These are phyloP conservation scores for Manduca sexta DNA, from an alignment of 1,140 invertebrate genomes.

Conservation along the genomic window DNA sequence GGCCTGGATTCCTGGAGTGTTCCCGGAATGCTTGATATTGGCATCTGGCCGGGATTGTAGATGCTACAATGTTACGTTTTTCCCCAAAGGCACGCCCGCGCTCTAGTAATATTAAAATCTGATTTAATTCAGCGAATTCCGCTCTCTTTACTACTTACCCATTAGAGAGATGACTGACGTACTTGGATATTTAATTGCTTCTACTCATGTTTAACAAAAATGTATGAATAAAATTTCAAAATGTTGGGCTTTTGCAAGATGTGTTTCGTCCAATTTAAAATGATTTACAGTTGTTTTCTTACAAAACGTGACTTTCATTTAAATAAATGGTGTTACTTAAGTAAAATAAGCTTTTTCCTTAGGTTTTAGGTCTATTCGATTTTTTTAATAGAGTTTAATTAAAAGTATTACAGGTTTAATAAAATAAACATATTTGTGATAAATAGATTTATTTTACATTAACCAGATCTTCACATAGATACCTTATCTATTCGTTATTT, in stretches of 20 bases:
- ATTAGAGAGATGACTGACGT: too few relatives aligned
- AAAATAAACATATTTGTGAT: conserved; percentile 33
- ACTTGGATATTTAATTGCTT: neutral
- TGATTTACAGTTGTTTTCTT: too few relatives aligned
- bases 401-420: too few relatives aligned
- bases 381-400: too few relatives aligned
- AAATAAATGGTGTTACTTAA: too few relatives aligned
- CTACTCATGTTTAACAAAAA: neutral
- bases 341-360: too few relatives aligned
- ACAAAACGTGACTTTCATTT: too few relatives aligned
- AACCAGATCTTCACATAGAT: conserved; percentile 55
- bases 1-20: conserved; percentile 6
- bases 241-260: too few relatives aligned
- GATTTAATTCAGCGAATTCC: neutral
- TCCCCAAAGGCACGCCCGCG: neutral
- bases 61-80: conserved; percentile 2
- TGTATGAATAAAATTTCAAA: too few relatives aligned
- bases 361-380: too few relatives aligned
- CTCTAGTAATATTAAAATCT: conserved; percentile 14
- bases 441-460: conserved; percentile 59
- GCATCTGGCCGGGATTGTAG: conserved; percentile 23
- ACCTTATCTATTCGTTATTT: conserved; percentile 38
- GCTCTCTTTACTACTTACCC: conserved; percentile 3
- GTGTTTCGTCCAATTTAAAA: too few relatives aligned
- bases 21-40: conserved; percentile 32